phyloP scores from a whole-genome alignment of 1,140 invertebrate genomes.

The Trichogramma pretiosum region DNA sequence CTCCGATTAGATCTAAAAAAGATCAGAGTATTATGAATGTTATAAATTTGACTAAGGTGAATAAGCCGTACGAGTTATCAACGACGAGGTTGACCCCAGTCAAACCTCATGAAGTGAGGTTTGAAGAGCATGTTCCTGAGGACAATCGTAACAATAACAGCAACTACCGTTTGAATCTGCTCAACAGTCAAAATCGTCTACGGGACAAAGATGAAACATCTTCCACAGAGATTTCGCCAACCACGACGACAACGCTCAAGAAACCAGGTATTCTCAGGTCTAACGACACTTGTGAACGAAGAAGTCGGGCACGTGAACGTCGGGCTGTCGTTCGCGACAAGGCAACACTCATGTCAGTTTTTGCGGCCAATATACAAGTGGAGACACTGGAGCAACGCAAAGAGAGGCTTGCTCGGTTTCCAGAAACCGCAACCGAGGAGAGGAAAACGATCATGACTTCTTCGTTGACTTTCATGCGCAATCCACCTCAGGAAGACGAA shows the following conservation, averaged over 20 bases:
- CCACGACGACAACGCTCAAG: not conserved
- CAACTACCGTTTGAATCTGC: not conserved
- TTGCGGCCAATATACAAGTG: constrained; percentile 10
- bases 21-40: constrained; percentile 6
- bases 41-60: not conserved
- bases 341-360: not conserved
- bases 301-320: constrained; percentile 39
- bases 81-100: constrained; percentile 15
- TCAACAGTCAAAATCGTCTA: no score
- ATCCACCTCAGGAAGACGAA: constrained; percentile 28
- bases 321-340: constrained; percentile 25
- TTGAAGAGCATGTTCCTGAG: constrained; percentile 18
- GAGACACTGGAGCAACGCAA: constrained; percentile 27
- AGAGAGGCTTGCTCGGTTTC: constrained; percentile 17
- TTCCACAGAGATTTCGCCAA: no score
- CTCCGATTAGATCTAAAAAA: not conserved
- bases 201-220: no score
- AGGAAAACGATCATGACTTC: constrained; percentile 1
- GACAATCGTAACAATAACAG: constrained; percentile 29
- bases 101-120: constrained; percentile 21
- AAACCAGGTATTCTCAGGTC: constrained; percentile 24
- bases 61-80: constrained; percentile 11
- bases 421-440: not conserved
- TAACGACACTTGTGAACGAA: constrained; percentile 30
- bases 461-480: constrained; percentile 14